These are phyloP conservation scores for Alloscopus bannaensis DNA, from an alignment of 2,888 invertebrate species.

Conservation along the genomic window DNA sequence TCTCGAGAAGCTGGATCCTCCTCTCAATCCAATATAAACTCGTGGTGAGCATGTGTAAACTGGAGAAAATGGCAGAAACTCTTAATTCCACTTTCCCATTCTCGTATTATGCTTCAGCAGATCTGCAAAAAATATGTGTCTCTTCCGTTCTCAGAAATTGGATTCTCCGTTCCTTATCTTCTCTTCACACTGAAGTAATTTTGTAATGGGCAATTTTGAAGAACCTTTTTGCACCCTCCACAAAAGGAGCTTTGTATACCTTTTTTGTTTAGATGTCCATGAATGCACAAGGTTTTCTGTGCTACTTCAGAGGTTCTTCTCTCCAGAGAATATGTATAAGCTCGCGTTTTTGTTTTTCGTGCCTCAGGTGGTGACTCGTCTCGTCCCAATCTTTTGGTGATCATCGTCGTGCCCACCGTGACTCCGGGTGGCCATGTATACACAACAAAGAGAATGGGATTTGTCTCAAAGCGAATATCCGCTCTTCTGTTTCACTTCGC, in stretches of 20 bases:
- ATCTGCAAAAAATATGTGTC: conserved; percentile 10
- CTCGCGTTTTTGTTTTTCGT: no score
- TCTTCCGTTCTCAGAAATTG: no score
- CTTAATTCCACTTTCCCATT: conserved; percentile 7
- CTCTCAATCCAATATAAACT: no score
- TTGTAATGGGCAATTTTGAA: conserved; percentile 47
- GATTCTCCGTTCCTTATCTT: conserved; percentile 7
- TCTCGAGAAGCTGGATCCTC: no score
- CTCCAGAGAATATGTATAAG: no score
- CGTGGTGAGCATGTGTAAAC: conserved; percentile 27
- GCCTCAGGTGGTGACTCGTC: no score
- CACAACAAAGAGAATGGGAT: neutral
- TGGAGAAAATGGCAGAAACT: conserved; percentile 13
- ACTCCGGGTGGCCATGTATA: neutral
- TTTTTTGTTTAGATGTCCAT: conserved; percentile 28
- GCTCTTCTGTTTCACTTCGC: conserved; percentile 2
- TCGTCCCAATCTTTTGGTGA: no score
- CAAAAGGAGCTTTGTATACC: neutral
- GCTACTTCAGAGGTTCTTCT: no score
- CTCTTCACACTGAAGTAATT: conserved; percentile 32
- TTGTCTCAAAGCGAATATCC: neutral
- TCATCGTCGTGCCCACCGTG: neutral
- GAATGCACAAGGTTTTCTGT: no score
- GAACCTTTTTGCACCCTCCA: conserved; percentile 21
- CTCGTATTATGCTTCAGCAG: neutral